Evolutionary conservation across 2,888 invertebrate species (phyloP).

Genomic region (Monoplex corrugatus): DNA sequence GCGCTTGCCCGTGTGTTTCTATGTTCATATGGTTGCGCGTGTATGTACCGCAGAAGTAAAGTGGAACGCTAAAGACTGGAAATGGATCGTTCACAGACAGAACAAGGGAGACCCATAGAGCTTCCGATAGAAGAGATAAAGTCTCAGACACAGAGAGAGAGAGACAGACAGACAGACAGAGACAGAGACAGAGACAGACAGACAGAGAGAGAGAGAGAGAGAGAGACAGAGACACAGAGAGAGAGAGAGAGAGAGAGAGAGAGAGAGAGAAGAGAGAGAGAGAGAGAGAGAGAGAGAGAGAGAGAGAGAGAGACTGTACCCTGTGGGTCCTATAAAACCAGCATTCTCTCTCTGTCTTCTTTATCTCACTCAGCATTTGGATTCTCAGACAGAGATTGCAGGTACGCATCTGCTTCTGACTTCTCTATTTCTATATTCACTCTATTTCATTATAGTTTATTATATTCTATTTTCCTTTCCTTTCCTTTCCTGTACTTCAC

Average conservation of each 20-base stretch:
- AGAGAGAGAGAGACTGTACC: background rate
- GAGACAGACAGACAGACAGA: background rate
- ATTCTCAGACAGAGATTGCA: background rate
- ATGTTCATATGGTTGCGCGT: background rate
- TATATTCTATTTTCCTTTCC: background rate
- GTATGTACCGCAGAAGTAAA: background rate
- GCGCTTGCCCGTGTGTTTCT: too few species aligned
- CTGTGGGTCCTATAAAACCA: background rate
- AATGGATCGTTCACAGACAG: background rate
- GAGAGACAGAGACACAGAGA: background rate
- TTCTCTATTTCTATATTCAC: background rate
- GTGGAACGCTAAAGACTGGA: background rate
- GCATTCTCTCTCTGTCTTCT: background rate
- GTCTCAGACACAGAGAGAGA: background rate
- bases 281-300: background rate
- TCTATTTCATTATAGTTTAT: background rate
- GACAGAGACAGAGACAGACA: background rate
- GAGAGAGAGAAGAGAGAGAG: background rate
- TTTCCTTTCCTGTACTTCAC: too few species aligned
- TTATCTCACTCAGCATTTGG: background rate
- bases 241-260: constrained; percentile 42
- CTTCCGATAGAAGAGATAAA: background rate
- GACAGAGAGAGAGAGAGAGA: background rate
- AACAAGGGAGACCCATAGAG: background rate
- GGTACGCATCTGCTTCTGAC: background rate